phyloP scores from a whole-genome alignment of 1,140 invertebrate genomes.

The Helicoverpa armigera region DNA sequence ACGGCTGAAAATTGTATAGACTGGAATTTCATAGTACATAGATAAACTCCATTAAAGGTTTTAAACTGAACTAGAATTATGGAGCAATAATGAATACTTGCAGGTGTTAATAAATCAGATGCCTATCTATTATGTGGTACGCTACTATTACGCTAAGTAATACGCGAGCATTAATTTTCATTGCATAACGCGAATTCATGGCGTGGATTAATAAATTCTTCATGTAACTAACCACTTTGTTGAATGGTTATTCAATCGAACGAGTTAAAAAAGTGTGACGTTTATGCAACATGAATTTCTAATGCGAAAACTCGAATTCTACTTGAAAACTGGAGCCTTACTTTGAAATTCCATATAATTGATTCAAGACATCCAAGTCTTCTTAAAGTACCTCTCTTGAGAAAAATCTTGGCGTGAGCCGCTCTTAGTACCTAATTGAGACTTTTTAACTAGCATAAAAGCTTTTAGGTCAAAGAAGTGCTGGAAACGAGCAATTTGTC shows the following conservation, averaged over 20 bases:
- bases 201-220: conserved; percentile 37
- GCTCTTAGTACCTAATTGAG: conserved; percentile 36
- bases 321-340: conserved; percentile 9
- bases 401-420: conserved; percentile 28
- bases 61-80: not conserved
- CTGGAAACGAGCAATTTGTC: conserved; percentile 36
- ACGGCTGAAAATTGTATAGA: conserved; percentile 1
- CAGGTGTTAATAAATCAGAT: conserved; percentile 32
- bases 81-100: not conserved
- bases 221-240: conserved; percentile 32
- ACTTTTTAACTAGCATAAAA: conserved; percentile 40
- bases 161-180: conserved; percentile 32
- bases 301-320: conserved; percentile 2
- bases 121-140: conserved; percentile 10
- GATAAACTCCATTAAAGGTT: not conserved
- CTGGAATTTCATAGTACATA: too few relatives aligned
- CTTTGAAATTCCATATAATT: conserved; percentile 14
- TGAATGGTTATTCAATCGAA: conserved; percentile 45
- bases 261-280: conserved; percentile 32
- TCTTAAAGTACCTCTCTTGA: conserved; percentile 18
- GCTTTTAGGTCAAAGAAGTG: conserved; percentile 39
- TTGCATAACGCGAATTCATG: conserved; percentile 35
- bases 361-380: conserved; percentile 11
- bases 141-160: conserved; percentile 25
- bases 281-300: conserved; percentile 35